phyloP scores from a whole-genome alignment of 2,888 invertebrate species.

The Oxyteleia sp. region DNA sequence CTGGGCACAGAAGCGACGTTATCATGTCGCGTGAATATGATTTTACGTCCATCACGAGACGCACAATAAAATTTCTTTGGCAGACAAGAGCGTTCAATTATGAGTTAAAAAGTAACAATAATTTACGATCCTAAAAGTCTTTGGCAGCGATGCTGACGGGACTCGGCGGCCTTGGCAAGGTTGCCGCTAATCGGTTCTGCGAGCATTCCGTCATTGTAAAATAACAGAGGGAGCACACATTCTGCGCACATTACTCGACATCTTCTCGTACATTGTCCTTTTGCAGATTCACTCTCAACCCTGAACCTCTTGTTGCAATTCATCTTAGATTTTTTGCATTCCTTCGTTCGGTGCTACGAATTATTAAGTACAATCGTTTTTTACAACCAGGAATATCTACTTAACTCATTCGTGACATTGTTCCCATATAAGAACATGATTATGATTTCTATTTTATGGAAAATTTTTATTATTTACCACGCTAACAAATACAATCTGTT shows the following conservation, averaged over 20 bases:
- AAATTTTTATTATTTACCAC: too few species aligned
- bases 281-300: conserved; percentile 42
- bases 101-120: conserved; percentile 28
- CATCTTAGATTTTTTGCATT: conserved; percentile 34
- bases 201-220: conserved; percentile 58
- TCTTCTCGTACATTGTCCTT: conserved; percentile 42
- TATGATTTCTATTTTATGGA: too few species aligned
- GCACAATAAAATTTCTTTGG: conserved; percentile 11
- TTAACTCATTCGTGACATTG: too few species aligned
- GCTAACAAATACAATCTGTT: too few species aligned
- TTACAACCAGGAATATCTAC: too few species aligned
- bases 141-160: conserved; percentile 33
- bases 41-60: conserved; percentile 18
- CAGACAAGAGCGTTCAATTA: conserved; percentile 31
- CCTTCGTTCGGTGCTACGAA: neutral
- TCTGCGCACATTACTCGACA: conserved; percentile 31
- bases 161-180: conserved; percentile 64
- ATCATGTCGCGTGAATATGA: conserved; percentile 29
- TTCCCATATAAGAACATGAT: too few species aligned
- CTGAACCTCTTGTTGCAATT: conserved; percentile 53
- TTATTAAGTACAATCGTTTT: conserved; percentile 4
- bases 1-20: conserved; percentile 4
- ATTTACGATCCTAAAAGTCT: conserved; percentile 52
- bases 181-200: conserved; percentile 59
- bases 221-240: conserved; percentile 33